Base-by-base conservation (phyloP, 2,888 invertebrate species). In the Drosophila maculinotata region DNA sequence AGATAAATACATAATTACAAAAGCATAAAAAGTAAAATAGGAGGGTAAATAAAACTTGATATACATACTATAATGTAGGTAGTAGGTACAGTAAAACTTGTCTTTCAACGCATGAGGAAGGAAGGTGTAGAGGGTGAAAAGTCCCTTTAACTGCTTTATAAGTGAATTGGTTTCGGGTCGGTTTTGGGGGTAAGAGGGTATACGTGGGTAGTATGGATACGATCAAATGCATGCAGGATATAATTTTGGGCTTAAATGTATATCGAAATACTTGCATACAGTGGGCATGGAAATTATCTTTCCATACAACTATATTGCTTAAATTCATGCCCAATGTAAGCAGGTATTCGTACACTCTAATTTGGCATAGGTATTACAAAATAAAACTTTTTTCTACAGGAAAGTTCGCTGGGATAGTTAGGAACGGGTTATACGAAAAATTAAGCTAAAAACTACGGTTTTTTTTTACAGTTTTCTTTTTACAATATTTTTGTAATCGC, bases 1-100 rank as follows among this genome's bases (percentile, higher is more conserved):
- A 71, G 47, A 39, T 76, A 65, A 78, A 65, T 68, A 74, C 76
- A 77, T 83, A 90, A 83, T 85, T 87, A 90, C 83, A 79, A 81
- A 87, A 82, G 79, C 81, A 77, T 76, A 75, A 68, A 69, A 75
- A 38, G 57, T 57, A 75, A n/a, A 67, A 33, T 38, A 64, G 69
- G 65, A 59, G 56, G 42, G 52, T 74, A 74, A 64, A 72, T 52
- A 56, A 45, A 47, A 53, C 26, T 67, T 12, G 6, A 68, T 51
- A 51, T 26, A 65, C 30, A 36, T 62, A 62, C 38, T 60, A 60
- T 47, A 25, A n/a, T 12, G 25, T 25, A 48, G 15, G 17, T 26
- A 59, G 45, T 30, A 15, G 33, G 12, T 52, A 52, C 9, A 28
- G 41, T 36, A 33, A 25, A 31, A 20, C 17, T 49, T 45, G 49